phyloP scores from a whole-genome alignment of 1,140 invertebrate genomes.

The Aricia agestis region DNA sequence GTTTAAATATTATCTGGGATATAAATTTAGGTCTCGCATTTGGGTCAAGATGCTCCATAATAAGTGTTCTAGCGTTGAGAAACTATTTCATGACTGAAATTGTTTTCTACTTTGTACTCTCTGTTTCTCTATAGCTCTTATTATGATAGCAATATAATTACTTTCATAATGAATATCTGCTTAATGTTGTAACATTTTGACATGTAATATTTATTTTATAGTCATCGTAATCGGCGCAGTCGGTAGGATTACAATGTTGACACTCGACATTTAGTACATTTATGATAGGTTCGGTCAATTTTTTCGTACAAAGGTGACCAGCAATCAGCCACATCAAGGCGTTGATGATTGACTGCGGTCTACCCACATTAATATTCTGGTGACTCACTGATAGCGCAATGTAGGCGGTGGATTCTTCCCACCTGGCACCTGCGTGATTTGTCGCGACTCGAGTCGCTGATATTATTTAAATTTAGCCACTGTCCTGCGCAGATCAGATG shows the following conservation, averaged over 20 bases:
- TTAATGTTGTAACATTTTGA: background rate
- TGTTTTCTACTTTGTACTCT: background rate
- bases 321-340: background rate
- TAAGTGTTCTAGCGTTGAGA: background rate
- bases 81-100: background rate
- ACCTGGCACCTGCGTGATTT: background rate
- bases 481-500: too few species aligned
- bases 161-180: too few species aligned
- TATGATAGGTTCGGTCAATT: too few species aligned
- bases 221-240: background rate
- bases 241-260: too few species aligned
- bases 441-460: too few species aligned
- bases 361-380: background rate
- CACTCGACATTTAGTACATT: too few species aligned
- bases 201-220: too few species aligned
- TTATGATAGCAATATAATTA: too few species aligned
- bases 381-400: background rate
- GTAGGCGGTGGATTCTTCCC: background rate
- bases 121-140: background rate
- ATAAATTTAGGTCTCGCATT: background rate
- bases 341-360: background rate
- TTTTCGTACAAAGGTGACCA: too few species aligned
- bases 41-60: slow-evolving; percentile 7
- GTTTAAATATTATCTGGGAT: background rate
- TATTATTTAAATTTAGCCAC: too few species aligned